Base-by-base conservation (phyloP, 2,888 invertebrate species). In the Meta bourneti region DNA sequence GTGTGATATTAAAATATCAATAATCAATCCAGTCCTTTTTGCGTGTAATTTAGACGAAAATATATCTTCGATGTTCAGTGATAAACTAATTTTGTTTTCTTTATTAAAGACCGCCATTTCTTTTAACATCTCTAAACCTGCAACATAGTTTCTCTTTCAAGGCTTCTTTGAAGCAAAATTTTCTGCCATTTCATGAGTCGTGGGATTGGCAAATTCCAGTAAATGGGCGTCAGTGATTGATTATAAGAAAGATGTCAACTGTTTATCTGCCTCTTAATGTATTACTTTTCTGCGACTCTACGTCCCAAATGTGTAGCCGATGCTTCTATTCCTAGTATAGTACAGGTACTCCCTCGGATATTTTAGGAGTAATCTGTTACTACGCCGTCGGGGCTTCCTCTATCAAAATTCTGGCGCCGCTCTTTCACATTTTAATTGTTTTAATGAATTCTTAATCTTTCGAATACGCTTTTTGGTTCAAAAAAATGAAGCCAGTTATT, bases 301-400 rank as follows among this genome's bases (percentile, higher is more conserved):
- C 61, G 61, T 61, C 51, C 72, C 72, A 72, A 72, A 72, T 72
- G 72, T 19, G 72, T 72, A 8, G 19, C n/a, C 77, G n/a, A 8
- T 79, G 79, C 61, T 79, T 54, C 69, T 79, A 79, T 79, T 79
- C 79, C 61, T 13, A 34, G 79, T 79, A 61, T 20, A 34, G 79
- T 79, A 69, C 79, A 79, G 79, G 79, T 69, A 54, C 79, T 54
- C 61, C 16, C 61, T 61, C 13, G 34, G 79, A 79, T 79, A 79
- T 79, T 79, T 79, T 79, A 61, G 34, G 79, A 20, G 51, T 51
- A 52, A 78, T 52, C 52, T 51, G 51, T 78, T 78, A 79, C 61
- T 69, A 61, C 79, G 61, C 61, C 79, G 34, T 13, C 61, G 61
- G 48, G 61, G 54, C 79, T 61, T 79, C 16, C 20, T 19, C 61